Evolutionary conservation across 2,888 invertebrate species (phyloP).

Genomic region (Argyresthia goedartella): DNA sequence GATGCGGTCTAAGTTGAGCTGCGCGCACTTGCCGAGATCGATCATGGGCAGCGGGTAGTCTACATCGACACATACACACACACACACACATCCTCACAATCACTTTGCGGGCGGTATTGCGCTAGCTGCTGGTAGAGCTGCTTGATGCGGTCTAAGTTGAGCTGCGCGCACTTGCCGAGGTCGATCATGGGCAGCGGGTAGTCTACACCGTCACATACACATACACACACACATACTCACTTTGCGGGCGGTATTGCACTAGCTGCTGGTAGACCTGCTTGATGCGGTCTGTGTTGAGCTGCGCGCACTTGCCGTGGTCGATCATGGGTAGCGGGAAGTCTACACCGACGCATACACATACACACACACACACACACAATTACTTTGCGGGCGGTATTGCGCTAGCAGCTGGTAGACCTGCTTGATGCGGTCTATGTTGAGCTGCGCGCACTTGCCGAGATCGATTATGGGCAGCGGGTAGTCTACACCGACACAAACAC

Average conservation of each 20-base stretch:
- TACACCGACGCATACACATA: no score
- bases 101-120: conserved; percentile 70
- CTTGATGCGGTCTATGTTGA: conserved; percentile 88
- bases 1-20: conserved; percentile 86
- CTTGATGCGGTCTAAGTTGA: conserved; percentile 88
- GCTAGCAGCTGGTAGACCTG: conserved; percentile 82
- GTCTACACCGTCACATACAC: no score
- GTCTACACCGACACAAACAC: conserved; percentile 82
- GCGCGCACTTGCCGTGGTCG: conserved; percentile 78
- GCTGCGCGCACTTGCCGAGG: conserved; percentile 76
- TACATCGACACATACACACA: background rate
- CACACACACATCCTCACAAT: background rate
- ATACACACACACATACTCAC: conserved; percentile 21
- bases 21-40: conserved; percentile 78
- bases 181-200: conserved; percentile 89
- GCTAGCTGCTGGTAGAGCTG: conserved; percentile 82
- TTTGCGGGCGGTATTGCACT: conserved; percentile 72
- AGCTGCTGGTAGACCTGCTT: conserved; percentile 84
- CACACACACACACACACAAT: no score
- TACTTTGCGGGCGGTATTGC: conserved; percentile 70
- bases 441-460: conserved; percentile 76
- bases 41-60: conserved; percentile 89
- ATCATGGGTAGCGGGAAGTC: conserved; percentile 89
- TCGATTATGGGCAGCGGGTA: conserved; percentile 89
- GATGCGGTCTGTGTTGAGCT: conserved; percentile 86